Base-by-base conservation (phyloP, 2,113 vertebrate genomes). In the Phoxinus phoxinus region DNA sequence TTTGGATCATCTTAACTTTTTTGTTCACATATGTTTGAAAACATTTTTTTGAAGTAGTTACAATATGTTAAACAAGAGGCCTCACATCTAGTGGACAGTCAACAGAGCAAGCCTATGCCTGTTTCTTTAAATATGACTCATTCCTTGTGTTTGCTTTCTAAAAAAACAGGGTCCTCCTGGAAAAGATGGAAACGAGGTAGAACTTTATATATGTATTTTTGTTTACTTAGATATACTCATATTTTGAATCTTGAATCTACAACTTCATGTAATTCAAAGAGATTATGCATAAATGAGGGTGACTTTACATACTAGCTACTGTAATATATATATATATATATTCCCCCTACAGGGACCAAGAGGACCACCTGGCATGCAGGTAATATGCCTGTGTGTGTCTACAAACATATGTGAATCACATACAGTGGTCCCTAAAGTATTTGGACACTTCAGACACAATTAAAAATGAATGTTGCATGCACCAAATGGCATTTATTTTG, bases 321-420 rank as follows among this genome's bases (percentile, higher is more conserved):
- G 35, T 35, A 41, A 6, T 73, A 1, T 15, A 37, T 0, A 2
- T 84, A n/a, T 44, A 35, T 9, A 8, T 41, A 1, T 77, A n/a
- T 63, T n/a, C 84, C 3, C 51, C 77, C 59, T 81, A 86, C 89
- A 96, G 96, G 96, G 96, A 88, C 93, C 89, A 51, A 92, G 88
- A 79, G 96, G 96, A 89, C 92, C 90, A 74, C 93, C 93, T 61
- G 96, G 96, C 83, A 87, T 87, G 87, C 94, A 95, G 95, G 95
- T 95, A 85, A 72, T 72, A 23, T n/a, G 35, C 32, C 15, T 23
- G 35, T 71, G 17, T 41, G 3, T 71, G 32, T 71, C 35, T 10
- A 41, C 3, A 23, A 41, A 4, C 32, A 72, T 12, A 61, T 76
- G 73, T 21, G 15, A 48, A 75, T 75, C 44, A 27, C 12, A 75